Evolutionary conservation across 2,888 invertebrate genomes (phyloP).

Genomic region (Dermolepida albohirtum): DNA sequence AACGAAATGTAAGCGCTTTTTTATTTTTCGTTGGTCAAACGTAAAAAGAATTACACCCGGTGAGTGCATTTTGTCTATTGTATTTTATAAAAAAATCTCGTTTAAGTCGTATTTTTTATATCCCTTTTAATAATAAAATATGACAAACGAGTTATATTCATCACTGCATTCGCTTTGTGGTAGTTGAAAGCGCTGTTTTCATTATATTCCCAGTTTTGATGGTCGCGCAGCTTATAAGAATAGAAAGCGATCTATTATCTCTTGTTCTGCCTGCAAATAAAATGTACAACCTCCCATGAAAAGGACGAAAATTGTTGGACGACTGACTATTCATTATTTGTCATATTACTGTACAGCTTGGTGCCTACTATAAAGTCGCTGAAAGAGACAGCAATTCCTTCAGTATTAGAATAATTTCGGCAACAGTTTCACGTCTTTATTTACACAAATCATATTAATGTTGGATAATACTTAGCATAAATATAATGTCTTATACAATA

Average conservation of each 20-base stretch:
- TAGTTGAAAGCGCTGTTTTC: slow-evolving; percentile 6
- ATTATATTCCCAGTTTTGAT: slow-evolving; percentile 17
- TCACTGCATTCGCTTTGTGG: slow-evolving; percentile 23
- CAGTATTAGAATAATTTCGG: too few relatives aligned
- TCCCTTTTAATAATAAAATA: slow-evolving; percentile 29
- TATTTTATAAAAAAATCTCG: slow-evolving; percentile 1
- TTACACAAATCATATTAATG: too few relatives aligned
- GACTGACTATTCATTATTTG: too few relatives aligned
- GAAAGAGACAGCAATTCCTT: too few relatives aligned
- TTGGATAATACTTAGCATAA: too few relatives aligned
- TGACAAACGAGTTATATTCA: slow-evolving; percentile 29
- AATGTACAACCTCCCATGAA: too few relatives aligned
- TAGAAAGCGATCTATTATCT: slow-evolving; percentile 28
- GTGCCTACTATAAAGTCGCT: too few relatives aligned
- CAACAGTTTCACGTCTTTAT: too few relatives aligned
- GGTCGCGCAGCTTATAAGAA: slow-evolving; percentile 18
- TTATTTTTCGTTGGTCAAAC: slow-evolving; percentile 1
- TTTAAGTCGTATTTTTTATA: background rate
- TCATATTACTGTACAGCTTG: too few relatives aligned
- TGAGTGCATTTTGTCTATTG: slow-evolving; percentile 6
- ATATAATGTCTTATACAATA: too few relatives aligned
- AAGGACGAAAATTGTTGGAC: too few relatives aligned
- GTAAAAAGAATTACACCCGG: slow-evolving; percentile 14
- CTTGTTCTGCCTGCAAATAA: slow-evolving; percentile 1
- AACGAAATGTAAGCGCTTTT: slow-evolving; percentile 1